A percentile compares a stretch with the other conserved stretches of the same genome.
Evolutionary conservation across 2,888 invertebrate species (phyloP).

Genomic region (Bombylius discolor): DNA sequence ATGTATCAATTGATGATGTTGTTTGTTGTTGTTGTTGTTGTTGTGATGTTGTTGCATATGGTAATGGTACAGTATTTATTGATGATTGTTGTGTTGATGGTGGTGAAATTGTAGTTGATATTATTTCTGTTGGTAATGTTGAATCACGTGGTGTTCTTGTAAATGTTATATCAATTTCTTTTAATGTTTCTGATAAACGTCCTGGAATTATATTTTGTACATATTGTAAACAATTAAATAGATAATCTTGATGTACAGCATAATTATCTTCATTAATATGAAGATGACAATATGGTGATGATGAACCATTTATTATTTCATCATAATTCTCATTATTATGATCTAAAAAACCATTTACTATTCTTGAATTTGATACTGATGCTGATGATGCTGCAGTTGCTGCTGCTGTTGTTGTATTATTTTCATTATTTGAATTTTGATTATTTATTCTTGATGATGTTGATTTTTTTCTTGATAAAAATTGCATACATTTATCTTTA

Average conservation of each 20-base stretch:
- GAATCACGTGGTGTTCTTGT: no score
- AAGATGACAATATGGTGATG: not conserved
- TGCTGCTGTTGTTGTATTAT: not conserved
- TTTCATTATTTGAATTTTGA: no score
- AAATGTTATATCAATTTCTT: no score
- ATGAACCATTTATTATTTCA: not conserved
- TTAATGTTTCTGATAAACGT: not conserved
- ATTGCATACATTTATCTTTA: slow-evolving; percentile 7
- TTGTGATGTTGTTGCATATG: not conserved
- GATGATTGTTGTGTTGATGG: not conserved
- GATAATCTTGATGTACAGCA: not conserved
- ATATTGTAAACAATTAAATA: slow-evolving; percentile 3
- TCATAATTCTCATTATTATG: not conserved
- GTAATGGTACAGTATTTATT: no score
- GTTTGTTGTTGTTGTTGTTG: not conserved
- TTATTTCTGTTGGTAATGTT: no score
- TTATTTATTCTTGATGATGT: not conserved
- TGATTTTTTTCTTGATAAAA: not conserved
- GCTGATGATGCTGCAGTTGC: no score
- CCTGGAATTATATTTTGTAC: not conserved
- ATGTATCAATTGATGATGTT: not conserved
- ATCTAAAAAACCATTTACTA: not conserved
- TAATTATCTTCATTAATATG: no score
- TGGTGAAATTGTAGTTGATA: no score
- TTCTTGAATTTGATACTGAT: not conserved